Conservation (phyloP, 2,797 vertebrate genomes). For the Paratrypauchen microcephalus region DNA sequence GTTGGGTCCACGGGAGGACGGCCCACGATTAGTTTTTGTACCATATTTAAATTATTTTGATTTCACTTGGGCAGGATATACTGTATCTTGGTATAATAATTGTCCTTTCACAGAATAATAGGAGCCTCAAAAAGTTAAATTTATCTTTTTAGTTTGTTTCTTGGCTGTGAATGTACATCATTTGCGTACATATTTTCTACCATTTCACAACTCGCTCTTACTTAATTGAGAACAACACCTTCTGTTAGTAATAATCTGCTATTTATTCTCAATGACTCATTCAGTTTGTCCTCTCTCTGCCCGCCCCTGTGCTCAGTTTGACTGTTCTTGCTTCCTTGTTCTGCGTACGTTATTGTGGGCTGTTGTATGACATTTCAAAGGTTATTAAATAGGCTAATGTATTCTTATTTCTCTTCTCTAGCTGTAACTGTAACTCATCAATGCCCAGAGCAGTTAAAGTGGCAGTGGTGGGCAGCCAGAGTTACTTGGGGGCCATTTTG, state of each 20-base stretch:
- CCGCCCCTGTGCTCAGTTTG: slow-evolving; percentile 3
- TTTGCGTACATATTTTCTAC: neutral
- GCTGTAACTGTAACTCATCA: slow-evolving; percentile 97
- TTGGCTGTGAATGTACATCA: neutral
- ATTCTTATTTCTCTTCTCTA: slow-evolving; percentile 41
- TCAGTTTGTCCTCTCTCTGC: neutral
- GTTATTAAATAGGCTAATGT: slow-evolving; percentile 4
- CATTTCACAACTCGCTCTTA: neutral
- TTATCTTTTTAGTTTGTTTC: neutral
- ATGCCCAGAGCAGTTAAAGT: slow-evolving; percentile 94
- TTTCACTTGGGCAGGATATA: neutral
- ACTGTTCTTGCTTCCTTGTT: neutral
- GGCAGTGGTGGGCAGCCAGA: slow-evolving; percentile 89
- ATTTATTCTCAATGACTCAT: slow-evolving; percentile 33
- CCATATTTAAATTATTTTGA: neutral
- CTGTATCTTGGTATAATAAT: too few species aligned
- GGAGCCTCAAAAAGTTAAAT: neutral
- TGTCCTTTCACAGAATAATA: too few species aligned
- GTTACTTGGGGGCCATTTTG: slow-evolving; percentile 90
- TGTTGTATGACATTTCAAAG: slow-evolving; percentile 10
- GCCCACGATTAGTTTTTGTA: too few species aligned
- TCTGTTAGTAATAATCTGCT: neutral
- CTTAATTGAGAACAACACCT: neutral
- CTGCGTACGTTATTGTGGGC: neutral
- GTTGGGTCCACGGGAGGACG: too few species aligned